Percentiles rank a stretch among this genome's conserved stretches.
Conservation (phyloP, 2,888 invertebrate species). For the Pachydiplax longipennis region DNA sequence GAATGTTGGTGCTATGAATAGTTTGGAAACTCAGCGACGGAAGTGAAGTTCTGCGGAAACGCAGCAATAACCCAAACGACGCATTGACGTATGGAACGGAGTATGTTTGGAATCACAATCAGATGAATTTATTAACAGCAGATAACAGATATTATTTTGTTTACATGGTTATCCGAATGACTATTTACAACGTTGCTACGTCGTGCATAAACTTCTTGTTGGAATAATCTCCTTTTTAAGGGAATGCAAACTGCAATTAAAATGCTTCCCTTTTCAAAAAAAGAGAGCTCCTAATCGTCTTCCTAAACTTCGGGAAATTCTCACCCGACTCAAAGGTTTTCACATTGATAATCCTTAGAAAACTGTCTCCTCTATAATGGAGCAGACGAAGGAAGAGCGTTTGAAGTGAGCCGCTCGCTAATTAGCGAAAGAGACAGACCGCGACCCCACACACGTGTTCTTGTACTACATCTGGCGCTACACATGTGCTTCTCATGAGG, state of each 20-base stretch:
- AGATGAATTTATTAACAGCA: no score
- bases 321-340: background rate
- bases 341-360: background rate
- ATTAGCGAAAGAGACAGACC: background rate
- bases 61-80: no score
- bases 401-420: conserved; percentile 34
- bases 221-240: background rate
- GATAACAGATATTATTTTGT: no score
- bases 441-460: background rate
- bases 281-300: background rate
- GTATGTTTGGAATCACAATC: no score
- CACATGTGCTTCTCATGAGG: no score
- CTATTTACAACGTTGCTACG: no score
- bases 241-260: background rate
- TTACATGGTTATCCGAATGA: no score
- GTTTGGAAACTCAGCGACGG: no score
- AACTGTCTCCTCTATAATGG: background rate
- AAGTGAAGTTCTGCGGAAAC: no score
- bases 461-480: no score
- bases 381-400: background rate
- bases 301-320: background rate
- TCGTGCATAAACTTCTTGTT: background rate
- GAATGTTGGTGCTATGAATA: no score
- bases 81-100: no score
- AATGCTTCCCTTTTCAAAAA: background rate